A percentile compares a stretch with the other conserved stretches of the same genome.
phyloP scores from a whole-genome alignment of 1,140 invertebrate genomes.

The Aporrectodea caliginosa region DNA sequence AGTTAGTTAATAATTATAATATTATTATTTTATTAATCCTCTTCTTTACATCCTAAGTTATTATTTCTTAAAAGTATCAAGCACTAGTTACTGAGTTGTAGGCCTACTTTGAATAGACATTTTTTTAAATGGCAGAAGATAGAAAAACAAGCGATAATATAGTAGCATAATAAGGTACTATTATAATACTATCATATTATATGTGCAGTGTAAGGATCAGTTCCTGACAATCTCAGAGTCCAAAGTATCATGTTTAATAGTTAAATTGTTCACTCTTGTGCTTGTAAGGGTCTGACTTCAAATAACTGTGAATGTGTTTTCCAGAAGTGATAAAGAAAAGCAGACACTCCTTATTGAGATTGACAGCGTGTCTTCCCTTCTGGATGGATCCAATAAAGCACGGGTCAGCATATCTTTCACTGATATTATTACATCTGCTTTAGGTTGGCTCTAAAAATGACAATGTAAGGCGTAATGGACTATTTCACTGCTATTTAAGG shows the following conservation, averaged over 20 bases:
- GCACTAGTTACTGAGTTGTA: not conserved
- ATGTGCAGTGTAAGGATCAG: not conserved
- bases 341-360: constrained; percentile 52
- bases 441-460: too few relatives aligned
- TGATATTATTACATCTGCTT: not conserved
- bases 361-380: constrained; percentile 46
- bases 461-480: too few relatives aligned
- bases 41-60: not conserved
- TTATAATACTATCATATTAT: not conserved
- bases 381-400: constrained; percentile 49
- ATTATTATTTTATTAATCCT: not conserved
- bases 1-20: not conserved
- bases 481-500: not conserved
- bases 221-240: not conserved
- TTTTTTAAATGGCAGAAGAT: not conserved
- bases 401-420: constrained; percentile 23
- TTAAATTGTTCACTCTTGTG: not conserved
- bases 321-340: constrained; percentile 55
- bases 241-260: not conserved
- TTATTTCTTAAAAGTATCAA: not conserved
- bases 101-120: not conserved
- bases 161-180: not conserved
- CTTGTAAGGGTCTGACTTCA: not conserved
- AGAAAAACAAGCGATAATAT: too few relatives aligned
- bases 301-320: not conserved